A percentile compares a stretch with the other conserved stretches of the same genome.
These are phyloP conservation scores for Mobula birostris DNA, from an alignment of 2,113 vertebrate species.

Conservation along the genomic window DNA sequence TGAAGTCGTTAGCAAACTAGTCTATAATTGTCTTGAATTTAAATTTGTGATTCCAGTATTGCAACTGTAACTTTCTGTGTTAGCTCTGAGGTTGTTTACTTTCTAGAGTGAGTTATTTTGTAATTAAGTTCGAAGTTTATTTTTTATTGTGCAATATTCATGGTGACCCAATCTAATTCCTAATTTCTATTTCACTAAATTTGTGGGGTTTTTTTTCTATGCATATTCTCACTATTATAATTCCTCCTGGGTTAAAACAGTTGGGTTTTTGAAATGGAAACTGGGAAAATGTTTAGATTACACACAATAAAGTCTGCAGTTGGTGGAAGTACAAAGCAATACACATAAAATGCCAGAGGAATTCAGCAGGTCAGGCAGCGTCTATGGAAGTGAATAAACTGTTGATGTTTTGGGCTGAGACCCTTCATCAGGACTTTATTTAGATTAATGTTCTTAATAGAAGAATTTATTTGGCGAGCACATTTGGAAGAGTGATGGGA, in stretches of 20 bases:
- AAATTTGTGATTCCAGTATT: background rate
- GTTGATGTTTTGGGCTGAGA: too few relatives aligned
- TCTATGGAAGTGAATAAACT: too few relatives aligned
- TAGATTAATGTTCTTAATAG: background rate
- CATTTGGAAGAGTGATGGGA: background rate
- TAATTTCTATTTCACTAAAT: background rate
- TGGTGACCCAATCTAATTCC: background rate
- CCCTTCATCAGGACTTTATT: too few relatives aligned
- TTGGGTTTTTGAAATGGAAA: background rate
- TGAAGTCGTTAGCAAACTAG: background rate
- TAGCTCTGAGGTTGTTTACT: background rate
- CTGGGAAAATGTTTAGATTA: background rate
- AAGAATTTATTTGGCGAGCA: background rate
- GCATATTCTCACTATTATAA: background rate
- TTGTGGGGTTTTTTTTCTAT: background rate
- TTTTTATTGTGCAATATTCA: background rate
- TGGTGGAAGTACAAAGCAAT: too few relatives aligned
- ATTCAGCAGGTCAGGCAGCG: too few relatives aligned
- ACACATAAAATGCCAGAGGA: too few relatives aligned
- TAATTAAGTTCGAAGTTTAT: background rate
- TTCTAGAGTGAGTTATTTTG: background rate
- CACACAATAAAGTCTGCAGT: too few relatives aligned
- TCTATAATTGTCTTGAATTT: background rate
- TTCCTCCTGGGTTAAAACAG: background rate
- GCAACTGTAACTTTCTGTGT: background rate